Conservation (phyloP, 2,797 vertebrate genomes). For the Microtus agrestis region DNA sequence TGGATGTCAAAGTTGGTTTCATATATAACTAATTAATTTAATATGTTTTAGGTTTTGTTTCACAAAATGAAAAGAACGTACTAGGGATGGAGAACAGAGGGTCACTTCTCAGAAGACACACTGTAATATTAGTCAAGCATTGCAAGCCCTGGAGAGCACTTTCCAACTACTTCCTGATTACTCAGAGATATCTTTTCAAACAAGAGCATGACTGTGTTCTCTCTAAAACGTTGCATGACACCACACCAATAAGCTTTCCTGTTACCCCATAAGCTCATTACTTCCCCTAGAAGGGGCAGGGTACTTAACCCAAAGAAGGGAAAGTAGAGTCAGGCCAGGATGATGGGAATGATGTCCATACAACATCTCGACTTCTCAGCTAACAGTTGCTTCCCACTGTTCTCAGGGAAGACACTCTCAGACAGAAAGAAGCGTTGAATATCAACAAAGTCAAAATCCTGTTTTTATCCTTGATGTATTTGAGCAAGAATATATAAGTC, state of each 20-base stretch:
- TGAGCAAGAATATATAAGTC: conserved; percentile 40
- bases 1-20: not conserved
- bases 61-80: not conserved
- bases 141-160: not conserved
- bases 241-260: not conserved
- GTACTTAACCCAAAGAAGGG: not conserved
- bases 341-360: not conserved
- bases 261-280: not conserved
- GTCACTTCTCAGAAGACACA: not conserved
- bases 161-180: not conserved
- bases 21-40: conserved; percentile 27
- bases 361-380: not conserved
- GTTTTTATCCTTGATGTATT: not conserved
- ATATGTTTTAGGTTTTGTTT: conserved; percentile 19
- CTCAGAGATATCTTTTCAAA: not conserved
- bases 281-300: not conserved
- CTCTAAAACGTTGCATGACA: not conserved
- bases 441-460: not conserved
- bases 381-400: not conserved
- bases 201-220: not conserved
- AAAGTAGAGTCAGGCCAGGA: not conserved
- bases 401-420: not conserved
- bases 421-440: conserved; percentile 8
- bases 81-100: not conserved
- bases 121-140: not conserved